Conservation (phyloP, 1,140 invertebrate genomes). For the Gerris buenoi region DNA sequence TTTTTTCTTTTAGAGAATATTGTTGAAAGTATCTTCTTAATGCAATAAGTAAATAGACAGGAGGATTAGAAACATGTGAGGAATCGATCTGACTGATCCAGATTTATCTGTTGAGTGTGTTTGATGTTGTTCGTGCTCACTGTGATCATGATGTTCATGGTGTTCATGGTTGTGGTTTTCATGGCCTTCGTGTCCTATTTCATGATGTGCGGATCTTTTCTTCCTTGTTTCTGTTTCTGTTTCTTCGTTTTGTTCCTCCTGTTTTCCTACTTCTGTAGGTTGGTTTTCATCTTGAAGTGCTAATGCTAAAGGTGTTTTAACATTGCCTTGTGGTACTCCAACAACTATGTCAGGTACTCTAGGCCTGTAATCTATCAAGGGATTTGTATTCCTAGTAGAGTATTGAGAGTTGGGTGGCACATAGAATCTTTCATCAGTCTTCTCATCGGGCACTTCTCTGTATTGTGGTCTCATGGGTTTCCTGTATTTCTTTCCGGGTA, state of each 20-base stretch:
- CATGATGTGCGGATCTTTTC: conserved; percentile 27
- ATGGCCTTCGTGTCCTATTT: conserved; percentile 18
- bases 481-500: conserved; percentile 11
- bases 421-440: conserved; percentile 10
- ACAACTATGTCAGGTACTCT: neutral
- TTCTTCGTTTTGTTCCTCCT: conserved; percentile 40
- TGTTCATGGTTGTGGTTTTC: conserved; percentile 15
- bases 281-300: conserved; percentile 5
- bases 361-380: neutral
- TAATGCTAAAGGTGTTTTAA: neutral
- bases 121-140: conserved; percentile 14
- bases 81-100: neutral
- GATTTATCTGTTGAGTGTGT: neutral
- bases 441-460: conserved; percentile 6
- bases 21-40: no score
- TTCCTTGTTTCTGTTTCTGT: conserved; percentile 40
- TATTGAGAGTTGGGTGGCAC: neutral
- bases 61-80: neutral
- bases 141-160: conserved; percentile 13
- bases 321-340: neutral
- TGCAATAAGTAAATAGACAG: neutral
- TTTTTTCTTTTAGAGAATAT: no score
- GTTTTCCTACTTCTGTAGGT: conserved; percentile 10
- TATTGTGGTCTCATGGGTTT: conserved; percentile 11
- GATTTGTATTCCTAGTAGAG: neutral